A percentile compares a stretch with the other conserved stretches of the same genome.
phyloP scores from a whole-genome alignment of 2,797 vertebrate genomes.

The Hephaestus fuliginosus region DNA sequence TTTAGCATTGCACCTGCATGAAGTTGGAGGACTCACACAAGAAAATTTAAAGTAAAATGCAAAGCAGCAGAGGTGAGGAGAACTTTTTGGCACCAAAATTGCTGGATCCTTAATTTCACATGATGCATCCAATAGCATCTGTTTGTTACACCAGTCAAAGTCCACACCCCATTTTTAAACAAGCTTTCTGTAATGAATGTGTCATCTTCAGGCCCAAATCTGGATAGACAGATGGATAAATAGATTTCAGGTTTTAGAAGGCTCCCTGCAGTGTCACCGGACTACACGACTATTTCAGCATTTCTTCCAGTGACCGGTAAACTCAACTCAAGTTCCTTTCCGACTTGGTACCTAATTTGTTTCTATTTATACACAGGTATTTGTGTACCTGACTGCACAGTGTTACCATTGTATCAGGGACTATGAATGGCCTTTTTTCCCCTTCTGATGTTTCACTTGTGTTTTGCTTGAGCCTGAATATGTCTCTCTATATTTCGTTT shows the following conservation, averaged over 20 bases:
- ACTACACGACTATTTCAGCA: not conserved
- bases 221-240: no score
- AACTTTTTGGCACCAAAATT: not conserved
- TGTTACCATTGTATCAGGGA: not conserved
- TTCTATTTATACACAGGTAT: not conserved
- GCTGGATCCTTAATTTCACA: not conserved
- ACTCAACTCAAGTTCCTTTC: not conserved
- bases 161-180: not conserved
- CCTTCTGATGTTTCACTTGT: not conserved
- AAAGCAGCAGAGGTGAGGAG: not conserved
- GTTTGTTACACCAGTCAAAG: no score
- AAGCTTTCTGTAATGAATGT: not conserved
- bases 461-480: constrained; percentile 9
- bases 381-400: not conserved
- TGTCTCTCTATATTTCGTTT: not conserved
- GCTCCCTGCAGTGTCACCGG: not conserved
- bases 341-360: not conserved
- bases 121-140: not conserved
- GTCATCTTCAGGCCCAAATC: not conserved
- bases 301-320: constrained; percentile 10
- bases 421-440: not conserved
- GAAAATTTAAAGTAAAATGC: not conserved
- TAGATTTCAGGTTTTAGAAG: not conserved
- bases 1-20: not conserved
- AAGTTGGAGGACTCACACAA: not conserved